A percentile compares a stretch with the other conserved stretches of the same genome.
Evolutionary conservation across 2,113 vertebrate species (phyloP).

Genomic region (Rhinolophus ferrumequinum): DNA sequence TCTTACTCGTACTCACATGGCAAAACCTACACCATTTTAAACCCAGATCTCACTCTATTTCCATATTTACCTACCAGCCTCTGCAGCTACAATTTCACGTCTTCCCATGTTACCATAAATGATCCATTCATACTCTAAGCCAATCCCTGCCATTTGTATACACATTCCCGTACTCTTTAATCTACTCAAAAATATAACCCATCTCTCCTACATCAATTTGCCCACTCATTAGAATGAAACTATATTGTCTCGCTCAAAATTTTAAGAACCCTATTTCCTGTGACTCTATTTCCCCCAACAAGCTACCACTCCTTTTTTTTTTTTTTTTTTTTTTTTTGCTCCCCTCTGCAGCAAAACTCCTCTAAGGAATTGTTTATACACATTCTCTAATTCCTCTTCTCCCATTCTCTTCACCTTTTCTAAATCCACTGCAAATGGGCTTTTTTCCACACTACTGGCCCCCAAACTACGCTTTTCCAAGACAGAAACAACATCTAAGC

Average conservation of each 20-base stretch:
- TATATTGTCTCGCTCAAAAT: not conserved
- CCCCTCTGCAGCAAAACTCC: not conserved
- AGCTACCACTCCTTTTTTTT: not conserved
- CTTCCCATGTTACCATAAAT: not conserved
- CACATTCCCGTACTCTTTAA: not conserved
- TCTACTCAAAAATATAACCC: not conserved
- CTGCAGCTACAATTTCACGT: not conserved
- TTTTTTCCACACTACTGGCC: not conserved
- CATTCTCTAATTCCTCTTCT: not conserved
- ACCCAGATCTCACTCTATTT: not conserved
- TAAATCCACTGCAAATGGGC: not conserved
- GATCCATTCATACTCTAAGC: not conserved
- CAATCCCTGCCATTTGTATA: not conserved
- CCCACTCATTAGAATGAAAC: not conserved
- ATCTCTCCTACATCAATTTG: not conserved
- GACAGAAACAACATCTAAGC: not conserved
- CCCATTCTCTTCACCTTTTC: not conserved
- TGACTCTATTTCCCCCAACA: not conserved
- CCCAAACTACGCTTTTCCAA: not conserved
- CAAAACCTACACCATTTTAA: not conserved
- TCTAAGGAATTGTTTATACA: not conserved
- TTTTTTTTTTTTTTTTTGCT: not conserved
- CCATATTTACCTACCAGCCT: not conserved
- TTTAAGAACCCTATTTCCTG: not conserved
- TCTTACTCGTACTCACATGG: not conserved